These are phyloP conservation scores for Danio tinwini DNA, from an alignment of 2,797 vertebrate genomes.

Conservation along the genomic window DNA sequence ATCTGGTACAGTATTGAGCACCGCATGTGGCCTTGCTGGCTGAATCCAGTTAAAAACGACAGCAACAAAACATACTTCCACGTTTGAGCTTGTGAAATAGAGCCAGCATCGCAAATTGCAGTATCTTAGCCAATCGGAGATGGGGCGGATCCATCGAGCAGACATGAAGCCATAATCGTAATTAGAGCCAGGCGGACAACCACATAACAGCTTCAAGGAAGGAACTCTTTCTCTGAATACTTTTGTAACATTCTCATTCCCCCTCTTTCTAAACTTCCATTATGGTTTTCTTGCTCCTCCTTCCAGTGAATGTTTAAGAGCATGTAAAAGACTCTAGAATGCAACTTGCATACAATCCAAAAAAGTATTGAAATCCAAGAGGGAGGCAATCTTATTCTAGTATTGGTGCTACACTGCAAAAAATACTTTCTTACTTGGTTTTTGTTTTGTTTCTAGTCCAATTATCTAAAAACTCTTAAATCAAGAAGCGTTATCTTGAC, in stretches of 20 bases:
- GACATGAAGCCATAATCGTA: conserved; percentile 54
- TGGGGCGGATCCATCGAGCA: conserved; percentile 59
- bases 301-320: not conserved
- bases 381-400: too few relatives aligned
- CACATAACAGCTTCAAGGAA: not conserved
- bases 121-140: conserved; percentile 68
- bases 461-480: too few relatives aligned
- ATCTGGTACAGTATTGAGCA: conserved; percentile 8
- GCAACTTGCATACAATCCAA: too few relatives aligned
- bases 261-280: not conserved
- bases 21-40: not conserved
- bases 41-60: conserved; percentile 24
- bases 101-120: conserved; percentile 54
- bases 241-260: not conserved
- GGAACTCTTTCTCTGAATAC: not conserved
- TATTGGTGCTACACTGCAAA: too few relatives aligned
- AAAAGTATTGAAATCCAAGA: too few relatives aligned
- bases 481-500: too few relatives aligned
- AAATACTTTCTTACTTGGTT: too few relatives aligned
- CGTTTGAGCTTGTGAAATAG: conserved; percentile 26
- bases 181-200: conserved; percentile 68
- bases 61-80: conserved; percentile 25
- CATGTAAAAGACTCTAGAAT: not conserved
- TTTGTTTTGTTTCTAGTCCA: too few relatives aligned
- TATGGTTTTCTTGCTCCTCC: not conserved